phyloP scores from a whole-genome alignment of 53 echinoderm and acorn worm genomes.

The Antedon mediterranea region DNA sequence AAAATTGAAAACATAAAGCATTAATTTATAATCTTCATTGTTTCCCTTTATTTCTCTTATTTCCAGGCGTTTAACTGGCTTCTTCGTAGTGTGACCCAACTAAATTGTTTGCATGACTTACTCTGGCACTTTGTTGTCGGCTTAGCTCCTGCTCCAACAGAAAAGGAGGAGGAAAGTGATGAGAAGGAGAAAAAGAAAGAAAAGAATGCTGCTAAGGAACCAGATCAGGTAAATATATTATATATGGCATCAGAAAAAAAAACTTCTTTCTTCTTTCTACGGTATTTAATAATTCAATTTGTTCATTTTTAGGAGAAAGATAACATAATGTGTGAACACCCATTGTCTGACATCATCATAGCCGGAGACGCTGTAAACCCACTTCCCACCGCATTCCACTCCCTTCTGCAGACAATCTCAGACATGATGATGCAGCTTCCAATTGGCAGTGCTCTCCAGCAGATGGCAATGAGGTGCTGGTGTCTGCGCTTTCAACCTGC shows the following conservation, averaged over 20 bases:
- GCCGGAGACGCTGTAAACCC: conserved; percentile 81
- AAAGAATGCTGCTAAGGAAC: conserved; percentile 44
- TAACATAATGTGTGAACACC: conserved; percentile 84
- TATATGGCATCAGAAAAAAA: neutral
- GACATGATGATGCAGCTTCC: conserved; percentile 89
- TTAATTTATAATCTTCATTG: too few species aligned
- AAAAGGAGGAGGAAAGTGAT: conserved; percentile 63
- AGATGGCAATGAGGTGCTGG: conserved; percentile 96
- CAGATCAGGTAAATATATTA: conserved; percentile 45
- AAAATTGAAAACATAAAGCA: too few species aligned
- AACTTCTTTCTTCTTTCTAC: neutral
- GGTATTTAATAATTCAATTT: neutral
- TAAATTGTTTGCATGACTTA: conserved; percentile 70
- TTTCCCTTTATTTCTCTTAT: neutral
- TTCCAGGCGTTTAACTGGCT: conserved; percentile 82
- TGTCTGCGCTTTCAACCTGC: conserved; percentile 76
- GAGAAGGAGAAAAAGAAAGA: conserved; percentile 40
- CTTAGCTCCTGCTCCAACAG: conserved; percentile 37
- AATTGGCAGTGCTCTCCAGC: conserved; percentile 79
- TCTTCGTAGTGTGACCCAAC: conserved; percentile 71
- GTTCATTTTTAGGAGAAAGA: conserved; percentile 44
- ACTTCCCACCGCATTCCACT: conserved; percentile 71
- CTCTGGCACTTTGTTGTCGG: conserved; percentile 83
- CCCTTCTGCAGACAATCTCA: conserved; percentile 79
- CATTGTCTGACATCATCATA: conserved; percentile 72